Evolutionary conservation across 2,113 vertebrate species (phyloP).

Genomic region (Anhinga rufa): DNA sequence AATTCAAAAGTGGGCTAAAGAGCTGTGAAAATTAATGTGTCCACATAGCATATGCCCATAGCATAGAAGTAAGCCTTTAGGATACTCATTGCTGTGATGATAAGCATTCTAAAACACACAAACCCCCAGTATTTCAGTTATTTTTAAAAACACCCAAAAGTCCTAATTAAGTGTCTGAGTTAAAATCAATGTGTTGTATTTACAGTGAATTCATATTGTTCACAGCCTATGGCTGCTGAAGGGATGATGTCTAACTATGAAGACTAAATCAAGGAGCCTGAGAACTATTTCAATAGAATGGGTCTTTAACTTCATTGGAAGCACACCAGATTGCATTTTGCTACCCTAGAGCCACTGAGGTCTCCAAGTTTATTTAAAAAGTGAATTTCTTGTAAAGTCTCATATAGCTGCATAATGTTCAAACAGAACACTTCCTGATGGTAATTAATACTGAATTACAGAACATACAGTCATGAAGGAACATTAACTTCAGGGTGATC

Average conservation of each 20-base stretch:
- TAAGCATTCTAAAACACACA: neutral
- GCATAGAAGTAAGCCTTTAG: neutral
- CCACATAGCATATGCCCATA: neutral
- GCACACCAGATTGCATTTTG: neutral
- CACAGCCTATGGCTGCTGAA: neutral
- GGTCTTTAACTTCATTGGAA: neutral
- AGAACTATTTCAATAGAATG: neutral
- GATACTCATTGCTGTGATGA: neutral
- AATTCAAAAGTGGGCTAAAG: neutral
- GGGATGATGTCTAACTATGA: neutral
- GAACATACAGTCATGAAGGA: neutral
- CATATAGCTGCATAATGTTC: neutral
- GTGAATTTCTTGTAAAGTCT: neutral
- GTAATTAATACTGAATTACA: neutral
- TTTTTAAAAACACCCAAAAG: neutral
- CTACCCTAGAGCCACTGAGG: neutral
- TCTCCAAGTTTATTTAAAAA: neutral
- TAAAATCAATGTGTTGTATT: neutral
- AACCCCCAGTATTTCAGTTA: accelerated
- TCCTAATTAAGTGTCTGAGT: neutral
- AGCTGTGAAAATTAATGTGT: neutral
- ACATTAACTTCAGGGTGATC: neutral
- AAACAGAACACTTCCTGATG: neutral
- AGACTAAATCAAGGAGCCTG: neutral
- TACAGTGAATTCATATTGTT: neutral